These are phyloP conservation scores for Ferdinandea cuprea DNA, from an alignment of 2,888 invertebrate species.

Conservation along the genomic window DNA sequence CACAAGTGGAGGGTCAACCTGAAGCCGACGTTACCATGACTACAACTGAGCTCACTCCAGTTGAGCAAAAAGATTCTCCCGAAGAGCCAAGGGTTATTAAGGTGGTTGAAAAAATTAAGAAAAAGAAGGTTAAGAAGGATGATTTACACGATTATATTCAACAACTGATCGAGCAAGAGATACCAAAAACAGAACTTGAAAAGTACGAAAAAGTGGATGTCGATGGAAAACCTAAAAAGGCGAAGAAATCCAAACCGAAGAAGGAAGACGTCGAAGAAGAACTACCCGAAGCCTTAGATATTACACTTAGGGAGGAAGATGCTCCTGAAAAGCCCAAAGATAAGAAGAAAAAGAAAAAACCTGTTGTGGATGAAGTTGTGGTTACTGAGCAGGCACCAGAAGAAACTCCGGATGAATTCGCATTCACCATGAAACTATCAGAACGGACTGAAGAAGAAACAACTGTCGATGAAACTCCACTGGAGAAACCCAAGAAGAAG, in stretches of 20 bases:
- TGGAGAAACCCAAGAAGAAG: conserved; percentile 72
- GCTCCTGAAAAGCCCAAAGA: conserved; percentile 76
- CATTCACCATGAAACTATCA: conserved; percentile 53
- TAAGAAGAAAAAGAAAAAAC: conserved; percentile 77
- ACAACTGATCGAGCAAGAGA: conserved; percentile 82
- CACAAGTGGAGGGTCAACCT: conserved; percentile 78
- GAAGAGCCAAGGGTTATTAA: conserved; percentile 74
- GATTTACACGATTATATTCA: conserved; percentile 82
- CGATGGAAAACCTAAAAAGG: conserved; percentile 80
- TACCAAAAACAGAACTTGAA: conserved; percentile 82
- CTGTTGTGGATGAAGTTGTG: conserved; percentile 75
- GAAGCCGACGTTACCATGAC: conserved; percentile 81
- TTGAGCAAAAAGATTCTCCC: conserved; percentile 66
- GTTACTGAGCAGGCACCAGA: conserved; percentile 66
- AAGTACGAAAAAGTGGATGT: conserved; percentile 82
- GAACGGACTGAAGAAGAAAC: conserved; percentile 72
- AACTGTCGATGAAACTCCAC: conserved; percentile 49
- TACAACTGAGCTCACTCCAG: conserved; percentile 80
- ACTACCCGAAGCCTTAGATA: conserved; percentile 76
- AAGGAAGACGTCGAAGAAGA: conserved; percentile 69
- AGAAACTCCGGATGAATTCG: conserved; percentile 62
- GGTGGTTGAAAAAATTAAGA: conserved; percentile 75
- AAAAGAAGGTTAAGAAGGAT: conserved; percentile 80
- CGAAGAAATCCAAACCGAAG: conserved; percentile 77
- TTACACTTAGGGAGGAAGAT: conserved; percentile 78